Evolutionary conservation across 30 jellyfish, hydroid and myxozoan species (phyloP).

Genomic region (Chrysaora quinquecirrha): DNA sequence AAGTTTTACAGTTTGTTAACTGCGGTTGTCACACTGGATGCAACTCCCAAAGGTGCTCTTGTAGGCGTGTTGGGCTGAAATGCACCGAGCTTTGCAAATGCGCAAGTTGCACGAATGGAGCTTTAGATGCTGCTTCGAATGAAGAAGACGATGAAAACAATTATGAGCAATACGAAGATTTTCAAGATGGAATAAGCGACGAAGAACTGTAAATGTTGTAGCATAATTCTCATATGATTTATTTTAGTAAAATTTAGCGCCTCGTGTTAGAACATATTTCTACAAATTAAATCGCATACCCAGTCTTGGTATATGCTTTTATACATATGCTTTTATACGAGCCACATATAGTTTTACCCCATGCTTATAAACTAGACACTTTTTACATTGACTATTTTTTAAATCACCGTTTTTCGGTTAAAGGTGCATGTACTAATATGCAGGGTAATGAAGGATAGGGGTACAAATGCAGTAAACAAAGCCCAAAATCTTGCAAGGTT

Average conservation of each 20-base stretch:
- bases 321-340: neutral
- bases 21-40: conserved; percentile 44
- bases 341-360: neutral
- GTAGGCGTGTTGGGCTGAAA: conserved; percentile 8
- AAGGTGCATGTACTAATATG: conserved; percentile 1
- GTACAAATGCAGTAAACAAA: neutral
- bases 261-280: conserved; percentile 1
- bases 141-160: conserved; percentile 11
- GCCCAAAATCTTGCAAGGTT: conserved; percentile 4
- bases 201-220: neutral
- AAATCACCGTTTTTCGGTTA: conserved; percentile 1
- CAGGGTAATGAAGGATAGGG: conserved; percentile 5
- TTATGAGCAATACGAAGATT: conserved; percentile 47
- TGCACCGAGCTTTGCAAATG: conserved; percentile 40
- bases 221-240: neutral
- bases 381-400: neutral
- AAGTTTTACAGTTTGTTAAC: conserved; percentile 9
- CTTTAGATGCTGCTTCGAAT: conserved; percentile 2
- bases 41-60: conserved; percentile 22
- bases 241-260: neutral
- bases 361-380: neutral
- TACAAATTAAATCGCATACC: neutral
- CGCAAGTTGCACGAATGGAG: conserved; percentile 6
- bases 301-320: neutral
- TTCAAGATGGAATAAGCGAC: conserved; percentile 4